Percentiles rank a stretch among this genome's conserved stretches.
Evolutionary conservation across 1,140 invertebrate genomes (phyloP).

Genomic region (Aphaenogaster floridana): DNA sequence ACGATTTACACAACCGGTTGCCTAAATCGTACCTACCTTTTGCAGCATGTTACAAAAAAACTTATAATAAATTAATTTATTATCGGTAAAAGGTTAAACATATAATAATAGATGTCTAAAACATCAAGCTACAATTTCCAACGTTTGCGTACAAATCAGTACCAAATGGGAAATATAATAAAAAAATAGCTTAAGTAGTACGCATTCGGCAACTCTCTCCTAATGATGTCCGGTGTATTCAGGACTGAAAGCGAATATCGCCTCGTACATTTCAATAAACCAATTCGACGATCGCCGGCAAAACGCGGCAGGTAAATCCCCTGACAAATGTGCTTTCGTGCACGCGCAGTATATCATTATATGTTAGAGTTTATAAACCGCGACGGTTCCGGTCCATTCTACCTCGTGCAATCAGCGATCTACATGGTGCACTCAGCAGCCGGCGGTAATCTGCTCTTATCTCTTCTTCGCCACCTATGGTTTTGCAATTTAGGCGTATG

Average conservation of each 20-base stretch:
- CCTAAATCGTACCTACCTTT: too few relatives aligned
- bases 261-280: background rate
- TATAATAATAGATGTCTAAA: too few relatives aligned
- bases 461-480: constrained; percentile 42
- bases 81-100: too few relatives aligned
- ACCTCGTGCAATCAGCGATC: constrained; percentile 36
- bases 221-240: background rate
- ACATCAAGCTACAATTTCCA: too few relatives aligned
- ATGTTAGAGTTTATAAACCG: constrained; percentile 46
- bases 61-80: too few relatives aligned
- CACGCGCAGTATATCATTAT: constrained; percentile 37
- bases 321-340: constrained; percentile 28
- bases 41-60: too few relatives aligned
- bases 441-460: constrained; percentile 34
- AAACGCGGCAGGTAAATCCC: background rate
- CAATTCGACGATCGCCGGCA: constrained; percentile 17
- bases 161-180: too few relatives aligned
- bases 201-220: too few relatives aligned
- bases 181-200: too few relatives aligned
- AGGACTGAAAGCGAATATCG: background rate
- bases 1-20: too few relatives aligned
- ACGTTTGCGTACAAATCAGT: too few relatives aligned
- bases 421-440: constrained; percentile 20
- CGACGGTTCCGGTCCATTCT: constrained; percentile 44
- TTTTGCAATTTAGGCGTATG: constrained; percentile 50